Evolutionary conservation across 2,113 vertebrate species (phyloP), one percentile per base, ranked within the genome.

Genomic region (Rhinolophus sinicus): DNA sequence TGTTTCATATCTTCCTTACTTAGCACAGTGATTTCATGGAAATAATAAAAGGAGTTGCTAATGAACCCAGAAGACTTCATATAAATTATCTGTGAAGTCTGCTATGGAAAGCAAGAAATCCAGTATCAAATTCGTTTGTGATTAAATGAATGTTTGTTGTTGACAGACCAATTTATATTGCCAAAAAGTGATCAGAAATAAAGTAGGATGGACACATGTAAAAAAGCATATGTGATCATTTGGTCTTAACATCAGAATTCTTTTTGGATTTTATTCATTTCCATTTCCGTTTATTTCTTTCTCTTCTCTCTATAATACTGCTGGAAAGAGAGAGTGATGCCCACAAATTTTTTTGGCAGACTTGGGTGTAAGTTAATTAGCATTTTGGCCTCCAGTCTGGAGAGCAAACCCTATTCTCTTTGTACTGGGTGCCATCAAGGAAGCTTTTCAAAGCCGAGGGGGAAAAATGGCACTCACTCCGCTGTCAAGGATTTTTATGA

Each of bases 401-500:
- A 85, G 94, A 88, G 88, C 87, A 95, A 94, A 94, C 88, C 94
- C 92, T 86, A 8, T 88, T 95, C 93, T 95, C 81, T 96, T 94
- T 96, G 86, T 97, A 76, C 60, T 80, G 84, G 84, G 58, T 65
- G 78, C 90, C 70, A 22, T 94, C 85, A 77, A 95, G 93, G 87
- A 93, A 93, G 78, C 73, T 93, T 96, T 95, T 82, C 92, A 97
- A 92, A 95, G 93, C 76, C 8, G 28, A 73, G 35, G 94, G 91
- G 69, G 69, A 33, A 82, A 97, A 96, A 83, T 73, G 83, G 93
- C 87, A 90, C 92, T 90, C 81, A 86, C 58, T 95, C 80, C 24
- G 15, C 97, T 95, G 81, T 97, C 95, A 94, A 91, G 88, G 91
- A 93, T 90, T 97, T 97, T 96, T 97, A 97, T 70, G 81, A 93